Evolutionary conservation across 2,113 vertebrate species (phyloP).

Genomic region (Carassius auratus): DNA sequence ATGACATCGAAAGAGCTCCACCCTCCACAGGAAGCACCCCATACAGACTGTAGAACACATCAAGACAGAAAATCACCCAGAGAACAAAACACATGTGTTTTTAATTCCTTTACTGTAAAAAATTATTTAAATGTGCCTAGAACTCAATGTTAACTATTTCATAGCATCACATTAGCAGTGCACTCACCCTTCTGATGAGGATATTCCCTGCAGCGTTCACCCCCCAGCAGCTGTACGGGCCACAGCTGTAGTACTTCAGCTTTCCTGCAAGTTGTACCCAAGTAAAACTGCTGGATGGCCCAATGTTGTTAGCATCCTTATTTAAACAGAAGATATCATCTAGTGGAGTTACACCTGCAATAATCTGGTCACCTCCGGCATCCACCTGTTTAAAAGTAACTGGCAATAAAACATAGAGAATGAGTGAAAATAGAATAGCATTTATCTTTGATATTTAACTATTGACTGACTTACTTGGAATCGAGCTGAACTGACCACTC

Average conservation of each 20-base stretch:
- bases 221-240: conserved; percentile 50
- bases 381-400: conserved; percentile 19
- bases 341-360: background rate
- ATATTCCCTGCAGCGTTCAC: background rate
- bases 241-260: conserved; percentile 53
- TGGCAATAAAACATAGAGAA: background rate
- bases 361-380: conserved; percentile 21
- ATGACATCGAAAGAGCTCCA: background rate
- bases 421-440: background rate
- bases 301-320: background rate
- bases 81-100: background rate
- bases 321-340: conserved; percentile 11
- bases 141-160: too few relatives aligned
- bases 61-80: background rate
- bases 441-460: background rate
- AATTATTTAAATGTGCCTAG: background rate
- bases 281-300: background rate
- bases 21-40: background rate
- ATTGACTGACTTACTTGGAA: conserved; percentile 16
- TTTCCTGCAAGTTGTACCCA: conserved; percentile 18
- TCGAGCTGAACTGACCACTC: conserved; percentile 10
- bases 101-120: background rate
- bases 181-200: conserved; percentile 21
- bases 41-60: background rate
- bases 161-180: background rate